Evolutionary conservation across 2,113 vertebrate genomes (phyloP).

Genomic region (Lichenostomus cassidix): DNA sequence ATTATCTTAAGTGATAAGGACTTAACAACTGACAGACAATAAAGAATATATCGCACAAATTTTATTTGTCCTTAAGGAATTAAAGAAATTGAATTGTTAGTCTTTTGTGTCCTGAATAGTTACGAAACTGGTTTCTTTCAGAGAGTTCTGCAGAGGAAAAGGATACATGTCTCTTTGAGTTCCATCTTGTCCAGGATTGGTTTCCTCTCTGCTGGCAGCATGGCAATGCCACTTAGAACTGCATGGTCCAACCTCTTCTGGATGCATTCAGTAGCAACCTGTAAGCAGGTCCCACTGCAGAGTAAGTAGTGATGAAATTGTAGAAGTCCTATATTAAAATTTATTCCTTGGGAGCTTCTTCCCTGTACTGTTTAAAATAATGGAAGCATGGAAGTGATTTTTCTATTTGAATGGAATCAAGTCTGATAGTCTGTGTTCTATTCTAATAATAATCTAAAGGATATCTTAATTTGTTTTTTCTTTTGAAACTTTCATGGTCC

Average conservation of each 20-base stretch:
- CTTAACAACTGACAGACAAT: background rate
- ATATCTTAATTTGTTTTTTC: background rate
- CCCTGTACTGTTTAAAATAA: background rate
- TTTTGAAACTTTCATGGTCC: background rate
- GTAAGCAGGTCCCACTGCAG: background rate
- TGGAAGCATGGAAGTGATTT: background rate
- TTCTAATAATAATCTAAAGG: background rate
- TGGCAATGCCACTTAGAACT: background rate
- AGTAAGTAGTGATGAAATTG: conserved; percentile 20
- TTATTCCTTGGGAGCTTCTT: background rate
- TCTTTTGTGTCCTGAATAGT: background rate
- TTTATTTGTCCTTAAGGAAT: background rate
- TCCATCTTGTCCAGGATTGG: background rate
- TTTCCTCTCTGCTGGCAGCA: background rate
- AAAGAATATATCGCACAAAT: background rate
- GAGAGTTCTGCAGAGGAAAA: background rate
- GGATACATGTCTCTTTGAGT: background rate
- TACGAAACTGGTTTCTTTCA: background rate
- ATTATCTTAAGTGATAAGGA: background rate
- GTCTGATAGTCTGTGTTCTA: background rate
- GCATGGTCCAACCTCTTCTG: background rate
- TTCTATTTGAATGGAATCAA: background rate
- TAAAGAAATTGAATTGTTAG: background rate
- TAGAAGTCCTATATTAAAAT: background rate
- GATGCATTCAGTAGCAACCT: background rate